Evolutionary conservation across 2,888 invertebrate species (phyloP).

Genomic region (Luperina nickerlii): DNA sequence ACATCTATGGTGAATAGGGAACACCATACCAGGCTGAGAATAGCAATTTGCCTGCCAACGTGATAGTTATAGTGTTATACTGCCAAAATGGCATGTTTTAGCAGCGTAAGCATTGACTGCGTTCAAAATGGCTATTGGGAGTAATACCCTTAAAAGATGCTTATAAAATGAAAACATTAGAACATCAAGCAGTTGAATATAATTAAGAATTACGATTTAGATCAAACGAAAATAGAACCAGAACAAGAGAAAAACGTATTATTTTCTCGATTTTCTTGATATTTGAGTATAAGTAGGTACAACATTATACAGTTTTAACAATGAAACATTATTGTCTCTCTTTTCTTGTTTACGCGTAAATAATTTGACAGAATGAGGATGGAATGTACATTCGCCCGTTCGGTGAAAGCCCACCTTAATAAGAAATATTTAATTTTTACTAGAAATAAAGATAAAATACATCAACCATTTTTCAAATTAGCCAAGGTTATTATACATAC

Average conservation of each 20-base stretch:
- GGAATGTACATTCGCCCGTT: not conserved
- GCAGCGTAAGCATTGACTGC: not conserved
- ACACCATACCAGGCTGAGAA: slow-evolving; percentile 15
- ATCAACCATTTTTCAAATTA: too few relatives aligned
- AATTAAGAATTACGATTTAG: not conserved
- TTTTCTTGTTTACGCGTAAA: not conserved
- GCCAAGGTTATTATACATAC: too few relatives aligned
- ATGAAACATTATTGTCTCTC: not conserved
- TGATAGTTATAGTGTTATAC: slow-evolving; percentile 3
- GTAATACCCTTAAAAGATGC: not conserved
- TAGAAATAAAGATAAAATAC: too few relatives aligned
- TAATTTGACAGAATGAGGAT: not conserved
- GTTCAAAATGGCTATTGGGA: not conserved
- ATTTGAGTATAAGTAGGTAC: not conserved
- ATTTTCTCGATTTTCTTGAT: not conserved
- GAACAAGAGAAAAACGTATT: not conserved
- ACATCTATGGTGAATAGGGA: slow-evolving; percentile 2
- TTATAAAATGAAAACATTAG: not conserved
- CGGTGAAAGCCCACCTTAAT: too few relatives aligned
- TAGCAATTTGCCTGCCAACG: slow-evolving; percentile 7
- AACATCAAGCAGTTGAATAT: not conserved
- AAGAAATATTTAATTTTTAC: too few relatives aligned
- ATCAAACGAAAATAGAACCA: not conserved
- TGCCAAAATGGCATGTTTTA: slow-evolving; percentile 24
- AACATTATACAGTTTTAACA: too few relatives aligned